Percentiles rank a stretch among this genome's conserved stretches.
Evolutionary conservation across 2,113 vertebrate species (phyloP).

Genomic region (Albula goreensis): DNA sequence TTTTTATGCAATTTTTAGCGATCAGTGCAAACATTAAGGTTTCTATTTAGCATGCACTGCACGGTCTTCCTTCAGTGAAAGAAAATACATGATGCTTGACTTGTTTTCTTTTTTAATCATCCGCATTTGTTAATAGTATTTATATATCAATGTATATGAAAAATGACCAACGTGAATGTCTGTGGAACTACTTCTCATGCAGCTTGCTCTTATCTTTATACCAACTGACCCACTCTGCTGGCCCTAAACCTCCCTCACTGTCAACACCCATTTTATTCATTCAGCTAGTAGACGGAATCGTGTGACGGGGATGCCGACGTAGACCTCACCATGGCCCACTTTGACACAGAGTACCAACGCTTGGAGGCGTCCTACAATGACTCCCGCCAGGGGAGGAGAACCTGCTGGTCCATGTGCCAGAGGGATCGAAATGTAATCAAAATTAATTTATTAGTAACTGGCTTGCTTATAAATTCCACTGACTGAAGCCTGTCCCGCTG

Average conservation of each 20-base stretch:
- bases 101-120: not conserved
- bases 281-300: slow-evolving; percentile 19
- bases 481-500: not conserved
- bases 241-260: not conserved
- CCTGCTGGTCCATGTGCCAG: slow-evolving; percentile 86
- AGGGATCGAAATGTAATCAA: slow-evolving; percentile 88
- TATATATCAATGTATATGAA: too few relatives aligned
- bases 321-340: slow-evolving; percentile 78
- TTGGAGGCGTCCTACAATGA: slow-evolving; percentile 92
- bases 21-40: too few relatives aligned
- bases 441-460: not conserved
- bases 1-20: too few relatives aligned
- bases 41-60: too few relatives aligned
- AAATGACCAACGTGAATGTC: too few relatives aligned
- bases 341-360: slow-evolving; percentile 93
- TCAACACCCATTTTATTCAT: not conserved
- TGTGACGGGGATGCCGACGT: slow-evolving; percentile 25
- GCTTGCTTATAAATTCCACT: not conserved
- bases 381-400: slow-evolving; percentile 92
- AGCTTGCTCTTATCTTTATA: not conserved
- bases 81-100: not conserved
- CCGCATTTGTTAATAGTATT: not conserved
- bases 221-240: not conserved
- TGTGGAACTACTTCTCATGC: not conserved
- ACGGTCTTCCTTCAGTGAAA: not conserved